Conservation (phyloP, 2,113 vertebrate genomes). For the Equus quagga region DNA sequence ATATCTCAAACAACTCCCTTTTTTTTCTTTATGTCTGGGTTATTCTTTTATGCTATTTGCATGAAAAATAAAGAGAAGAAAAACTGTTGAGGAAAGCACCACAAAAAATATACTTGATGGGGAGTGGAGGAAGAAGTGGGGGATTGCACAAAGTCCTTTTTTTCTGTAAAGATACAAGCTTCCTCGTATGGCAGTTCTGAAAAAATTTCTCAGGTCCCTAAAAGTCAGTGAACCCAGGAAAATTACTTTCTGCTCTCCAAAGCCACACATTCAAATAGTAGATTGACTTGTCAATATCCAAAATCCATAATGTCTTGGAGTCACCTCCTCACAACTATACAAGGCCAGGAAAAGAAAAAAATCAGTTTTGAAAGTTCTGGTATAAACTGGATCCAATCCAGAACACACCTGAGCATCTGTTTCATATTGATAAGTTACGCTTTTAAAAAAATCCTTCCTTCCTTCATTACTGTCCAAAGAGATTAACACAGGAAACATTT, state of each 20-base stretch:
- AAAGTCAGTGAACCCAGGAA: neutral
- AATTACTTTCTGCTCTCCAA: neutral
- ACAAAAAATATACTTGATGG: neutral
- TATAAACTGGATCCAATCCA: neutral
- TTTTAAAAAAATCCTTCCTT: slow-evolving; percentile 34
- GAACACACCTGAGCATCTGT: neutral
- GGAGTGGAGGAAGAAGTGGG: neutral
- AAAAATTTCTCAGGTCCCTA: neutral
- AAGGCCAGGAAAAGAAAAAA: neutral
- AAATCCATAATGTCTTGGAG: neutral
- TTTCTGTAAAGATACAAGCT: neutral
- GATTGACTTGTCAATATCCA: neutral
- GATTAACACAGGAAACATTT: slow-evolving; percentile 52
- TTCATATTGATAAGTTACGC: neutral
- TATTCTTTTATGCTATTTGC: neutral
- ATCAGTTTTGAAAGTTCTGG: neutral
- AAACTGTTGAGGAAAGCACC: neutral
- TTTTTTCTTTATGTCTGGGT: neutral
- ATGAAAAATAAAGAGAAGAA: neutral
- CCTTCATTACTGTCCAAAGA: slow-evolving; percentile 4
- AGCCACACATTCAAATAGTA: neutral
- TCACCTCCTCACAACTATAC: neutral
- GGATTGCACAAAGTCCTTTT: neutral
- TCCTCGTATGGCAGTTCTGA: neutral
- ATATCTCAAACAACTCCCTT: slow-evolving; percentile 19